Conservation (phyloP, 1,140 invertebrate species). For the Trachymyrmex septentrionalis region DNA sequence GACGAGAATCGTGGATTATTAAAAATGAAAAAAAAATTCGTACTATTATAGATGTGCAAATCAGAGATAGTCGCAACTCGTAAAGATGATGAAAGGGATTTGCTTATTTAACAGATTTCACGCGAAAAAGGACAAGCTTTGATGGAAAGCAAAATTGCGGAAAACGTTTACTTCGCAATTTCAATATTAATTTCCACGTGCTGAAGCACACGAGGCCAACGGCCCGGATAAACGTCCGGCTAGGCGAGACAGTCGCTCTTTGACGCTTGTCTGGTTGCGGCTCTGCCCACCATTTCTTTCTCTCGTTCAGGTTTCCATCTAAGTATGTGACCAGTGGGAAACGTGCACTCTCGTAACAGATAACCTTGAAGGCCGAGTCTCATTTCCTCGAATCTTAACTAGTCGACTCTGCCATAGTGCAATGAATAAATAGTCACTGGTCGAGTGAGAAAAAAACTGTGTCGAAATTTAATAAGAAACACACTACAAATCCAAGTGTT, state of each 20-base stretch:
- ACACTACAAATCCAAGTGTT: no score
- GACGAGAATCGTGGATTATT: background rate
- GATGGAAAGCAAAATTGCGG: background rate
- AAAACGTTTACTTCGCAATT: conserved; percentile 50
- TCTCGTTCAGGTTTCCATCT: conserved; percentile 56
- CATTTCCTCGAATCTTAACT: conserved; percentile 48
- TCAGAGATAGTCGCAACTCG: background rate
- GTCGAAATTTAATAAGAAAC: conserved; percentile 16
- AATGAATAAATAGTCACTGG: conserved; percentile 2
- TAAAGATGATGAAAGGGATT: background rate
- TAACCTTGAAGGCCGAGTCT: conserved; percentile 39
- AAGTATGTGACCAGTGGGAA: conserved; percentile 9
- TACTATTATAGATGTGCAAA: background rate
- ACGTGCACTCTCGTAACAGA: conserved; percentile 43
- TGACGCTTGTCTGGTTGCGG: background rate
- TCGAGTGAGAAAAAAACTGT: background rate
- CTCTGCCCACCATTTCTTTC: conserved; percentile 43
- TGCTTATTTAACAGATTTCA: background rate
- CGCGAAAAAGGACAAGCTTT: background rate
- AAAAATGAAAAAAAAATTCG: background rate
- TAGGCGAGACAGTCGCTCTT: conserved; percentile 51
- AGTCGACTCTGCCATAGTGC: background rate
- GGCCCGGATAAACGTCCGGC: conserved; percentile 31
- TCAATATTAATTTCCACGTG: conserved; percentile 50
- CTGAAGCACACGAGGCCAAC: conserved; percentile 17